Evolutionary conservation across 2,797 vertebrate species (phyloP), one percentile per base, ranked within the genome.

Genomic region (Pelobates cultripes): DNA sequence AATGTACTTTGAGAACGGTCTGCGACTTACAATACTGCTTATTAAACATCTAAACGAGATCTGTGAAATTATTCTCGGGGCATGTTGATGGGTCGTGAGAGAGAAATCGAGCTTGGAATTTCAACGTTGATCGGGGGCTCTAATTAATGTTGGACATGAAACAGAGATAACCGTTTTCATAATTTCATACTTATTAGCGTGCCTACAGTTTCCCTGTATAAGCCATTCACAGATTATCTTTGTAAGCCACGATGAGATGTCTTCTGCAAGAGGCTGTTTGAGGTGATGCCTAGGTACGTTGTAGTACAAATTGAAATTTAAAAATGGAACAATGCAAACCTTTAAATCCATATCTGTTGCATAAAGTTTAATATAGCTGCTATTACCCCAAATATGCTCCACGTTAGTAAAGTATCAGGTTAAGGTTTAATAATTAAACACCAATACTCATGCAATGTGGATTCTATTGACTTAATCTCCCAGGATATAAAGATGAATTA

Each of bases 261-360:
- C 80, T 79, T 86, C 87, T 83, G 86, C 82, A 47, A 87, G 7
- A 0, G 67, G 79, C 83, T 85, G 77, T 77, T 73, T 43, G 8
- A 77, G 43, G 51, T 13, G 53, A 73, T 73, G 14, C 42, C 3
- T 73, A 41, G 40, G 14, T 73, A 45, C 15, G 12, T 13, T 13
- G 2, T 60, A 4, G 28, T 28, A 28, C 28, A 28, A 28, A n/a
- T n/a, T n/a, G n/a, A n/a, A n/a, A n/a, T n/a, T n/a, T 28, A 28
- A 28, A 28, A 28, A 28, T n/a, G 28, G 28, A 28, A 28, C 28
- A 2, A 28, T 28, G 28, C 28, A 28, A 28, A 28, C 28, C 2
- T 28, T 28, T 1, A 28, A 28, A 1, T 28, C 28, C 28, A 28
- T 28, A 28, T 28, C 28, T 28, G 28, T 28, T 28, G 28, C 1